phyloP scores from a whole-genome alignment of 1,140 invertebrate species.

The Danaus plexippus region DNA sequence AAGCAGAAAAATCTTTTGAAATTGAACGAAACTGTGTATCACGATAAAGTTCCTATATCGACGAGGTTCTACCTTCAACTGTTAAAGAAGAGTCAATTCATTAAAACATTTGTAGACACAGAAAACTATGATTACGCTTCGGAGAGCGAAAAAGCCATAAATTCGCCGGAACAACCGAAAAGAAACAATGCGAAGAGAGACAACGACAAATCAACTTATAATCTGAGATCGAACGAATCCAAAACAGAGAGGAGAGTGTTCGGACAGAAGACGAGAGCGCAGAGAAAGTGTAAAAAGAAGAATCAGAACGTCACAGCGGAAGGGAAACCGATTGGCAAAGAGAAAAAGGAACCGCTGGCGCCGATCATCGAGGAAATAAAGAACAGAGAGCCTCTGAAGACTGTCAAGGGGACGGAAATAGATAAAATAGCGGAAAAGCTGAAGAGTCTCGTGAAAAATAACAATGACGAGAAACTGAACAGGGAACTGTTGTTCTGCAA shows the following conservation, averaged over 20 bases:
- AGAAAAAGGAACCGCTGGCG: conserved; percentile 52
- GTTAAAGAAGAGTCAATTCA: conserved; percentile 55
- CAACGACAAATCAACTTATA: conserved; percentile 45
- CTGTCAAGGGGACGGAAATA: conserved; percentile 46
- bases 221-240: conserved; percentile 50
- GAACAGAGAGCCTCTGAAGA: conserved; percentile 53
- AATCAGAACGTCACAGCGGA: conserved; percentile 13
- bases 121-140: conserved; percentile 57
- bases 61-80: conserved; percentile 60
- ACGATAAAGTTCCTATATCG: conserved; percentile 60
- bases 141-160: conserved; percentile 44
- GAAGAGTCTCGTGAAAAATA: conserved; percentile 46
- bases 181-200: conserved; percentile 28
- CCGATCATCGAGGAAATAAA: conserved; percentile 59
- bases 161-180: conserved; percentile 28
- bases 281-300: conserved; percentile 23
- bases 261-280: conserved; percentile 27
- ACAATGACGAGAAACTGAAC: conserved; percentile 42
- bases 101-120: conserved; percentile 41
- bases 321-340: conserved; percentile 25
- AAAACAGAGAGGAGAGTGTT: conserved; percentile 52
- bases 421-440: conserved; percentile 65
- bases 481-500: conserved; percentile 53
- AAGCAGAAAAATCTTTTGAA: conserved; percentile 49
- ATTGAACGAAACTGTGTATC: conserved; percentile 50